These are phyloP conservation scores for Clarias gariepinus DNA, from an alignment of 2,113 vertebrate genomes.

Conservation along the genomic window DNA sequence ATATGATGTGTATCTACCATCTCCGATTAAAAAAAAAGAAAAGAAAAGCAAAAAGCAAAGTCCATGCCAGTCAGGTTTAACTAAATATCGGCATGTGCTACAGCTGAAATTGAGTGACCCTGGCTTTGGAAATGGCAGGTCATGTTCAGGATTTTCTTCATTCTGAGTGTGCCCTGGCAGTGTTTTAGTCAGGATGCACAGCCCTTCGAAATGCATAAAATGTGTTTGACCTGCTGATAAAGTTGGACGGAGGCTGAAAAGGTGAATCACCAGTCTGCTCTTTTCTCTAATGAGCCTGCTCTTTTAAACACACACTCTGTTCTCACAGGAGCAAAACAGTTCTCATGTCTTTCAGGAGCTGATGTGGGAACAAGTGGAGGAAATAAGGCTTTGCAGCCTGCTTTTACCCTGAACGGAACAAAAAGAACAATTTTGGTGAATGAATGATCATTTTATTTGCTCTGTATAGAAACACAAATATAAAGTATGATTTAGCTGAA, in stretches of 20 bases:
- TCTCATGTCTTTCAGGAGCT: background rate
- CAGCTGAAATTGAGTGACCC: conserved; percentile 29
- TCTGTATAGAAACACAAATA: background rate
- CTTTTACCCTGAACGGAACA: background rate
- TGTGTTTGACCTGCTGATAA: conserved; percentile 31
- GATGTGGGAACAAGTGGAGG: background rate
- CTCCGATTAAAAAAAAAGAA: background rate
- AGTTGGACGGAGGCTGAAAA: conserved; percentile 44
- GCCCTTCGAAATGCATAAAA: conserved; percentile 33
- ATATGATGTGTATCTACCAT: background rate
- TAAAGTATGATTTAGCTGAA: background rate
- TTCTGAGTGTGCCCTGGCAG: conserved; percentile 13
- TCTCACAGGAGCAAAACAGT: conserved; percentile 21
- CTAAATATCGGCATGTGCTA: background rate
- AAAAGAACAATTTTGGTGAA: background rate
- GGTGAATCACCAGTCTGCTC: conserved; percentile 41
- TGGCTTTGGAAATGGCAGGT: conserved; percentile 35
- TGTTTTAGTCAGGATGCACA: conserved; percentile 5
- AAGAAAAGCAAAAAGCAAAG: conserved; percentile 8
- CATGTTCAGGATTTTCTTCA: conserved; percentile 24
- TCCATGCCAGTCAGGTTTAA: conserved; percentile 25
- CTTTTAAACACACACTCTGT: conserved; percentile 38
- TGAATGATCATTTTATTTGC: background rate
- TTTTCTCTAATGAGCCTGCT: conserved; percentile 38
- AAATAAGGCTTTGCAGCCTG: background rate